Evolutionary conservation across 2,888 invertebrate genomes (phyloP).

Genomic region (Pyrochroa serraticornis): DNA sequence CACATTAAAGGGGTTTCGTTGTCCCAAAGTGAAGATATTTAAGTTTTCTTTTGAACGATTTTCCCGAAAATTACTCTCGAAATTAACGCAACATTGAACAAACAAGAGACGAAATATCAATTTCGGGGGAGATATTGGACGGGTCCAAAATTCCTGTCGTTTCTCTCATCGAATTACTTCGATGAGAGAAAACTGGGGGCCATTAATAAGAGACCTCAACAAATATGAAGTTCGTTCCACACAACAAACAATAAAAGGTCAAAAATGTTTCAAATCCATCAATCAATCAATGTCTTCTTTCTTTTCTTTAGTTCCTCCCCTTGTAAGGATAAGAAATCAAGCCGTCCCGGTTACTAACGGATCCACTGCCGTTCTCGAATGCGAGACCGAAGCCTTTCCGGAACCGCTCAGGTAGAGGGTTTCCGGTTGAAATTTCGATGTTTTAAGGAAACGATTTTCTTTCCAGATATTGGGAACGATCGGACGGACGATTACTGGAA

Average conservation of each 20-base stretch:
- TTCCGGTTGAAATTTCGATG: background rate
- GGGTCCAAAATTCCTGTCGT: no score
- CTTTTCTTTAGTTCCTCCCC: slow-evolving; percentile 76
- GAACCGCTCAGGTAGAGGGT: slow-evolving; percentile 70
- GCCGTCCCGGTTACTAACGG: slow-evolving; percentile 75
- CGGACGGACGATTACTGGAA: slow-evolving; percentile 77
- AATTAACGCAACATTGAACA: background rate
- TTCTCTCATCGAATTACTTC: background rate
- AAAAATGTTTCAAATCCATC: slow-evolving; percentile 12
- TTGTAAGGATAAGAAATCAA: slow-evolving; percentile 79
- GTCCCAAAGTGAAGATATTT: background rate
- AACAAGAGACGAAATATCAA: background rate
- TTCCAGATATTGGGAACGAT: slow-evolving; percentile 82
- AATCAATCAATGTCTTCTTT: slow-evolving; percentile 30
- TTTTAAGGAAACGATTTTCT: slow-evolving; percentile 55
- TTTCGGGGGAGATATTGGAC: no score
- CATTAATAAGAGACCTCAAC: background rate
- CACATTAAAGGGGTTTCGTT: background rate
- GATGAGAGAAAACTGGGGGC: slow-evolving; percentile 1
- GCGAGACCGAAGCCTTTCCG: slow-evolving; percentile 88
- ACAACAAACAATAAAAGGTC: slow-evolving; percentile 5
- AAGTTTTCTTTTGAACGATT: no score
- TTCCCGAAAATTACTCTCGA: background rate
- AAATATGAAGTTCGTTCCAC: slow-evolving; percentile 4
- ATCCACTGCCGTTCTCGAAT: slow-evolving; percentile 74